A percentile compares a stretch with the other conserved stretches of the same genome.
phyloP scores from a whole-genome alignment of 2,888 invertebrate species.

The Cephus nigrinus region DNA sequence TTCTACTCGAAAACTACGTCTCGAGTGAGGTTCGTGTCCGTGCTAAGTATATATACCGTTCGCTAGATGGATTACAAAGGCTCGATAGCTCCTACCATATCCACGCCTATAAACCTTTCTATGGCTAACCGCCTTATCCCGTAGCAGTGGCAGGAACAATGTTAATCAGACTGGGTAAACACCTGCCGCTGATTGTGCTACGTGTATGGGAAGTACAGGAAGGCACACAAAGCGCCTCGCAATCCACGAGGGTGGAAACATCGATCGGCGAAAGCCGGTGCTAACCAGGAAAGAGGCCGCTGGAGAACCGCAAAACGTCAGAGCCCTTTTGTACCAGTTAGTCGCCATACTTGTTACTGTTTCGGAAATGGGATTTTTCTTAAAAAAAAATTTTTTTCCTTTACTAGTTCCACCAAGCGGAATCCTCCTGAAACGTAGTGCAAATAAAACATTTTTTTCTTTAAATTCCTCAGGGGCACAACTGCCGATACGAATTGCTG shows the following conservation, averaged over 20 bases:
- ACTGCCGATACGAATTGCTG: not conserved
- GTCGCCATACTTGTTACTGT: not conserved
- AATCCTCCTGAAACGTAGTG: too few species aligned
- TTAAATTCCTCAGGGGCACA: not conserved
- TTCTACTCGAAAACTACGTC: not conserved
- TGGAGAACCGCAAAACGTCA: slow-evolving; percentile 32
- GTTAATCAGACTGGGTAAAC: slow-evolving; percentile 60
- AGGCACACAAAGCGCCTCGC: slow-evolving; percentile 29
- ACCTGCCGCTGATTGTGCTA: slow-evolving; percentile 55
- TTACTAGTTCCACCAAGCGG: not conserved
- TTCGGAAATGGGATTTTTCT: not conserved
- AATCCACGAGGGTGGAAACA: slow-evolving; percentile 43
- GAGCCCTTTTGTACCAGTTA: slow-evolving; percentile 12
- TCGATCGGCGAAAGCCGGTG: slow-evolving; percentile 47
- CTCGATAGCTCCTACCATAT: not conserved
- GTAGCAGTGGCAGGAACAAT: slow-evolving; percentile 36
- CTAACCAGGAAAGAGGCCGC: slow-evolving; percentile 42
- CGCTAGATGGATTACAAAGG: not conserved
- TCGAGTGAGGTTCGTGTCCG: not conserved
- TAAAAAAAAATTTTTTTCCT: not conserved
- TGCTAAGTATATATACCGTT: not conserved
- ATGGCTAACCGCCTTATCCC: slow-evolving; percentile 11
- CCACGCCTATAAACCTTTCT: not conserved
- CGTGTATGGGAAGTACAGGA: slow-evolving; percentile 43
- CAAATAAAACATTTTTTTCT: not conserved